Evolutionary conservation across 2,113 vertebrate species (phyloP).

Genomic region (Brachyistius frenatus): DNA sequence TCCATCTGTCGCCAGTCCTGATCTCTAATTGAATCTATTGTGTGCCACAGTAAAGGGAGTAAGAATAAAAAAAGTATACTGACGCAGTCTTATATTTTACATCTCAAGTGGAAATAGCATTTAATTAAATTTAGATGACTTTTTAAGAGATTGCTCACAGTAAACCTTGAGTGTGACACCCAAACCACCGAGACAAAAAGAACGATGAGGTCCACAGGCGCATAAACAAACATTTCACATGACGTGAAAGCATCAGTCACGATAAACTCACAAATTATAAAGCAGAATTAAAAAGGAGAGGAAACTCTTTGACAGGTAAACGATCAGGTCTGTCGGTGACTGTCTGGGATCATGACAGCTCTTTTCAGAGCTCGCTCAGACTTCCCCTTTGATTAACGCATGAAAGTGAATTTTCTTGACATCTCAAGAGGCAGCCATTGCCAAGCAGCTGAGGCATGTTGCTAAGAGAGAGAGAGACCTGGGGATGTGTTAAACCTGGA

Average conservation of each 20-base stretch:
- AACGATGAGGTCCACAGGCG: slow-evolving; percentile 13
- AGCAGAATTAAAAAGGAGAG: slow-evolving; percentile 51
- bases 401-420: slow-evolving; percentile 66
- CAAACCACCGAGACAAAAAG: slow-evolving; percentile 12
- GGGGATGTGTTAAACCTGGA: slow-evolving; percentile 39
- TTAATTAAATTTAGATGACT: slow-evolving; percentile 51
- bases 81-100: not conserved
- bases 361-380: slow-evolving; percentile 53
- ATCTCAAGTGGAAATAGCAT: slow-evolving; percentile 1
- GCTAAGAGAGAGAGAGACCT: slow-evolving; percentile 46
- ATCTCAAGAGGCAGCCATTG: slow-evolving; percentile 53
- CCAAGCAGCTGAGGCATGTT: slow-evolving; percentile 53
- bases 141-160: slow-evolving; percentile 5
- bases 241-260: slow-evolving; percentile 36
- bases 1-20: not conserved
- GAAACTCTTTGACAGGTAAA: slow-evolving; percentile 61
- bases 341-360: slow-evolving; percentile 60
- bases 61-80: not conserved
- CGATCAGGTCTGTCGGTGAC: slow-evolving; percentile 47
- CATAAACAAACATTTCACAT: slow-evolving; percentile 34
- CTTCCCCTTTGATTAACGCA: slow-evolving; percentile 49
- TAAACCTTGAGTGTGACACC: not conserved
- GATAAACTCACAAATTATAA: slow-evolving; percentile 12
- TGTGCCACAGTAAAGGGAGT: slow-evolving; percentile 16
- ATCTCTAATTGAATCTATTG: not conserved